These are phyloP conservation scores for Silvanus unidentatus DNA, from an alignment of 2,888 invertebrate species.

Conservation along the genomic window DNA sequence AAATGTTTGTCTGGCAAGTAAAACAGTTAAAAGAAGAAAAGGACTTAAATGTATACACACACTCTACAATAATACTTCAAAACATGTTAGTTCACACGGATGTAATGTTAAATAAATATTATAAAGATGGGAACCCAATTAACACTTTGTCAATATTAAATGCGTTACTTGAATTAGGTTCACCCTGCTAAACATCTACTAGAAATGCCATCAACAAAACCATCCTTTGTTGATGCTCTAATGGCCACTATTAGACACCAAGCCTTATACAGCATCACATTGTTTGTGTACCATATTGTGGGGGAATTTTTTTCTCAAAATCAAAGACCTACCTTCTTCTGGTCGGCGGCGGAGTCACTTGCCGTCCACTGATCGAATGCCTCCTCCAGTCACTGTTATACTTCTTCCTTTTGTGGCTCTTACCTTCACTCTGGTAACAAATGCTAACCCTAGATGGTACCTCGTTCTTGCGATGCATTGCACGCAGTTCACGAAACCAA, in stretches of 20 bases:
- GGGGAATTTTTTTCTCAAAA: not conserved
- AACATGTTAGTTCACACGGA: conserved; percentile 15
- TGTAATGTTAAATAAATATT: conserved; percentile 1
- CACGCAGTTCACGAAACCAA: too few relatives aligned
- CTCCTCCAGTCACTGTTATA: conserved; percentile 20
- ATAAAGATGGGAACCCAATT: conserved; percentile 12
- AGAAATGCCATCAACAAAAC: conserved; percentile 1
- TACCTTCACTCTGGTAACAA: conserved; percentile 24
- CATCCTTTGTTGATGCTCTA: too few relatives aligned
- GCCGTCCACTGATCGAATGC: conserved; percentile 28
- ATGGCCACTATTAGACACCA: too few relatives aligned
- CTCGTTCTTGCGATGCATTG: too few relatives aligned
- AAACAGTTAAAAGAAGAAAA: conserved; percentile 2
- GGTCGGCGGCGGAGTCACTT: conserved; percentile 16
- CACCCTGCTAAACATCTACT: conserved; percentile 9
- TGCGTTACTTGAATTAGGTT: conserved; percentile 9
- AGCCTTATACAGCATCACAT: too few relatives aligned
- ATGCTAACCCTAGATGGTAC: not conserved
- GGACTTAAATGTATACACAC: not conserved
- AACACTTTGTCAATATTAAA: conserved; percentile 13
- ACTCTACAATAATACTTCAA: conserved; percentile 8
- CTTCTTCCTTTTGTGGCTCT: conserved; percentile 15
- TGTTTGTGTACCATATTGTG: too few relatives aligned
- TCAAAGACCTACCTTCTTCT: conserved; percentile 22
- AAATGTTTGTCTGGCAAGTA: conserved; percentile 3